phyloP scores from a whole-genome alignment of 2,113 vertebrate genomes.

The Phyllopteryx taeniolatus region DNA sequence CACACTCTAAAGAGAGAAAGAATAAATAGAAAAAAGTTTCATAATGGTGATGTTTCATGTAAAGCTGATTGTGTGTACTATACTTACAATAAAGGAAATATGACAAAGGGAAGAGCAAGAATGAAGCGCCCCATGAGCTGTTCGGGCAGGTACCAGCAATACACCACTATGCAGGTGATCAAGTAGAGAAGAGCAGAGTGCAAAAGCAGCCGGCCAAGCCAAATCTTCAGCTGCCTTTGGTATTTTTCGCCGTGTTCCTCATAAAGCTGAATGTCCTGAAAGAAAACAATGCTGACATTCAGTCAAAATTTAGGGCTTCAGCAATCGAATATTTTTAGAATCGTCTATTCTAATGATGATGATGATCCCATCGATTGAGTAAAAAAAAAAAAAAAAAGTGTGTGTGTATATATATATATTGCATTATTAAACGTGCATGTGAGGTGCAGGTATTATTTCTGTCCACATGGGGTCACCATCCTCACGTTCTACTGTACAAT shows the following conservation, averaged over 20 bases:
- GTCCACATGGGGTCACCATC: too few relatives aligned
- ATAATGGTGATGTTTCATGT: neutral
- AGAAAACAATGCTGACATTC: slow-evolving; percentile 9
- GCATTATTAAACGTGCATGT: too few relatives aligned
- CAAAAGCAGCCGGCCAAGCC: slow-evolving; percentile 88
- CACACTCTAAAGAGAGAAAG: slow-evolving; percentile 78
- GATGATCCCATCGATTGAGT: too few relatives aligned
- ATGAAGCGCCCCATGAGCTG: slow-evolving; percentile 83
- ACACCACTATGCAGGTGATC: slow-evolving; percentile 83
- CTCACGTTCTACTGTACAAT: too few relatives aligned
- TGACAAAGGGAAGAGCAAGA: slow-evolving; percentile 85
- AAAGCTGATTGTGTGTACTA: neutral
- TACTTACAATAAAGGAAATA: slow-evolving; percentile 95
- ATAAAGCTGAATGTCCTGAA: slow-evolving; percentile 85
- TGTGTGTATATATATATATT: too few relatives aligned
- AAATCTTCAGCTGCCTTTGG: slow-evolving; percentile 90
- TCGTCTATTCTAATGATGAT: too few relatives aligned
- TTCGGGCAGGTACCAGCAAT: slow-evolving; percentile 92
- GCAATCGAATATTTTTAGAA: too few relatives aligned
- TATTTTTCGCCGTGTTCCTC: slow-evolving; percentile 94
- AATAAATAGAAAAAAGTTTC: neutral
- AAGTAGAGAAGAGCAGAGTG: slow-evolving; percentile 89
- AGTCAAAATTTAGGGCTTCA: neutral
- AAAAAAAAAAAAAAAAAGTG: too few relatives aligned
- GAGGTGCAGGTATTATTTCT: too few relatives aligned